A percentile compares a stretch with the other conserved stretches of the same genome.
Evolutionary conservation across 2,797 vertebrate species (phyloP).

Genomic region (Melanotaenia maccullochi): DNA sequence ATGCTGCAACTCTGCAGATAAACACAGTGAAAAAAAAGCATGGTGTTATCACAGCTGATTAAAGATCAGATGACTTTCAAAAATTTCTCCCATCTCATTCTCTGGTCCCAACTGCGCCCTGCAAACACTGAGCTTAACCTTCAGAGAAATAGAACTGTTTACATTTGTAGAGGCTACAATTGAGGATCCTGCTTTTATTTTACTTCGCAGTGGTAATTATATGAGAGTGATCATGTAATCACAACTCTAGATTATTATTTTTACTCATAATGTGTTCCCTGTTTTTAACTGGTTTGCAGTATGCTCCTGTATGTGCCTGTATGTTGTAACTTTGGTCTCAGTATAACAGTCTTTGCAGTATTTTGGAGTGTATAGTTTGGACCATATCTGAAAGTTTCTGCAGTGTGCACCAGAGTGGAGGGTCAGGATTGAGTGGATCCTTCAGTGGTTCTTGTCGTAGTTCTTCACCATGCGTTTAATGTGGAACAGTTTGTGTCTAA

Average conservation of each 20-base stretch:
- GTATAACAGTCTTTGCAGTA: slow-evolving; percentile 47
- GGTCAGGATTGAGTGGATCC: slow-evolving; percentile 33
- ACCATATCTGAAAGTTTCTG: slow-evolving; percentile 35
- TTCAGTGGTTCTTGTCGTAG: slow-evolving; percentile 85
- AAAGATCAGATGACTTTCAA: slow-evolving; percentile 49
- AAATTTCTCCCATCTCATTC: slow-evolving; percentile 13
- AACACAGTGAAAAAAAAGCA: slow-evolving; percentile 26
- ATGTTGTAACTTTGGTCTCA: slow-evolving; percentile 71
- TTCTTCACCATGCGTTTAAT: slow-evolving; percentile 89
- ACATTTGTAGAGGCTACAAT: slow-evolving; percentile 8
- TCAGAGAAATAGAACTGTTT: slow-evolving; percentile 34
- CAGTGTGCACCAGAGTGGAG: slow-evolving; percentile 16
- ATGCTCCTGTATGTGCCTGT: not conserved
- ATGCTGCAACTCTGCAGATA: slow-evolving; percentile 34
- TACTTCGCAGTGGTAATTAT: not conserved
- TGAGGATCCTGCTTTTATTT: slow-evolving; percentile 6
- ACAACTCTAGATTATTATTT: slow-evolving; percentile 23
- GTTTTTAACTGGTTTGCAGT: slow-evolving; percentile 19
- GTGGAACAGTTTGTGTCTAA: slow-evolving; percentile 90
- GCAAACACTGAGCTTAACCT: slow-evolving; percentile 12
- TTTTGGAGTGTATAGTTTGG: slow-evolving; percentile 63
- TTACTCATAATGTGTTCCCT: slow-evolving; percentile 25
- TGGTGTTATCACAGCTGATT: slow-evolving; percentile 35
- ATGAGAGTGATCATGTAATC: slow-evolving; percentile 9
- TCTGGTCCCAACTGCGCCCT: not conserved